These are phyloP conservation scores for Sternarchorhynchus goeldii DNA, from an alignment of 2,797 vertebrate genomes.

Conservation along the genomic window DNA sequence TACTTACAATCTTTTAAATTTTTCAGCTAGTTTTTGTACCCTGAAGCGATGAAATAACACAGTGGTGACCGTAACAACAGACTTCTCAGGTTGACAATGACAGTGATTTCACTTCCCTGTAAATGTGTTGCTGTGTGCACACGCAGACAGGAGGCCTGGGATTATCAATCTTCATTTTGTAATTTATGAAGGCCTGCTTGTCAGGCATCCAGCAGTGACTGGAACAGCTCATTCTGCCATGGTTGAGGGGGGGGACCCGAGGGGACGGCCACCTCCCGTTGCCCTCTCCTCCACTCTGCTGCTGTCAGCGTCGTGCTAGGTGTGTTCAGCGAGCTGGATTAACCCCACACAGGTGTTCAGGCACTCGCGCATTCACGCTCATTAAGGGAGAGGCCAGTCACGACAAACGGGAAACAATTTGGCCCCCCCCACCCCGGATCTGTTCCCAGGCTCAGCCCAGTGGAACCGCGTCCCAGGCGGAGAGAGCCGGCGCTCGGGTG, in stretches of 20 bases:
- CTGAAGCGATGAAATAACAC: background rate
- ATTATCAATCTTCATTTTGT: slow-evolving; percentile 82
- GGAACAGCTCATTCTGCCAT: slow-evolving; percentile 76
- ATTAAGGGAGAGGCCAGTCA: slow-evolving; percentile 69
- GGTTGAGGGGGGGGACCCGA: slow-evolving; percentile 69
- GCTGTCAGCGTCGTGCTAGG: slow-evolving; percentile 44
- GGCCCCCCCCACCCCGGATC: background rate
- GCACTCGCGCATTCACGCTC: slow-evolving; percentile 72
- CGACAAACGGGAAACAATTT: slow-evolving; percentile 43
- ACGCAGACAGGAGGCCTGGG: slow-evolving; percentile 63
- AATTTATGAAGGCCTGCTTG: slow-evolving; percentile 77
- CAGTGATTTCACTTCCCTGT: slow-evolving; percentile 44
- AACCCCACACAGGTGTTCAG: slow-evolving; percentile 75
- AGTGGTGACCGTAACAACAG: slow-evolving; percentile 48
- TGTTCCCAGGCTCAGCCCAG: background rate
- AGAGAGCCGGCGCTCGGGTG: background rate
- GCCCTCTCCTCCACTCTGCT: slow-evolving; percentile 62
- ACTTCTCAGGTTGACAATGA: slow-evolving; percentile 48
- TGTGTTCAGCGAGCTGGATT: slow-evolving; percentile 65
- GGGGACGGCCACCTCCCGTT: slow-evolving; percentile 75
- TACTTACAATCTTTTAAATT: no score
- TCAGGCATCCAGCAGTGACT: slow-evolving; percentile 78
- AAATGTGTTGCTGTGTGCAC: slow-evolving; percentile 50
- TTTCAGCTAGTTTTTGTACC: no score
- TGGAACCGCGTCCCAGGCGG: slow-evolving; percentile 23